phyloP scores from a whole-genome alignment of 2,888 invertebrate species.

The Microctonus aethiopoides region DNA sequence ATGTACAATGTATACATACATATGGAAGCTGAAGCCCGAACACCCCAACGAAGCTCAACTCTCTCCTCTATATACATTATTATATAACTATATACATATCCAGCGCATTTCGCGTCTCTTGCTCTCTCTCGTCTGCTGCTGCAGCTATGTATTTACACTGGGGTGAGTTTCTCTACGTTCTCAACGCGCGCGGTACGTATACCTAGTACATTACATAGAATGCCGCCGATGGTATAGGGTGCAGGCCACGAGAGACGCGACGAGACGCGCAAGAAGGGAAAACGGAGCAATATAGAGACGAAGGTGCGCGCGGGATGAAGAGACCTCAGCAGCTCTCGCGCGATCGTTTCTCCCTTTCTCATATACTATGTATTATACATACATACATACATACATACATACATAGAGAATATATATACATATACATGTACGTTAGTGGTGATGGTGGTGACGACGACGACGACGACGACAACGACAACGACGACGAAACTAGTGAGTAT shows the following conservation, averaged over 20 bases:
- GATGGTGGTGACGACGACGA: no score
- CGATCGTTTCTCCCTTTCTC: constrained; percentile 31
- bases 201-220: constrained; percentile 53
- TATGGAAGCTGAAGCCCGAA: constrained; percentile 30
- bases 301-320: constrained; percentile 30
- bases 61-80: no score
- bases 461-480: constrained; percentile 36
- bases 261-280: constrained; percentile 31
- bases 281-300: constrained; percentile 34
- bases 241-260: constrained; percentile 35
- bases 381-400: not conserved
- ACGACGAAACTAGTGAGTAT: constrained; percentile 36
- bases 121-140: constrained; percentile 37
- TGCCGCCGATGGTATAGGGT: constrained; percentile 39
- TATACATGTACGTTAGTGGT: not conserved
- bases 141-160: constrained; percentile 59
- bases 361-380: constrained; percentile 18
- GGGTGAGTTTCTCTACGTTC: constrained; percentile 49
- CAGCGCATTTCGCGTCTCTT: constrained; percentile 22
- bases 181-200: constrained; percentile 42
- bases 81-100: no score
- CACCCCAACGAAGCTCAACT: constrained; percentile 17
- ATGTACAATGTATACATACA: not conserved
- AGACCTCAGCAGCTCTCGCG: constrained; percentile 39
- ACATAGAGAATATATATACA: not conserved